Evolutionary conservation across 2,888 invertebrate species (phyloP).

Genomic region (Lissocephala sabroskyi): DNA sequence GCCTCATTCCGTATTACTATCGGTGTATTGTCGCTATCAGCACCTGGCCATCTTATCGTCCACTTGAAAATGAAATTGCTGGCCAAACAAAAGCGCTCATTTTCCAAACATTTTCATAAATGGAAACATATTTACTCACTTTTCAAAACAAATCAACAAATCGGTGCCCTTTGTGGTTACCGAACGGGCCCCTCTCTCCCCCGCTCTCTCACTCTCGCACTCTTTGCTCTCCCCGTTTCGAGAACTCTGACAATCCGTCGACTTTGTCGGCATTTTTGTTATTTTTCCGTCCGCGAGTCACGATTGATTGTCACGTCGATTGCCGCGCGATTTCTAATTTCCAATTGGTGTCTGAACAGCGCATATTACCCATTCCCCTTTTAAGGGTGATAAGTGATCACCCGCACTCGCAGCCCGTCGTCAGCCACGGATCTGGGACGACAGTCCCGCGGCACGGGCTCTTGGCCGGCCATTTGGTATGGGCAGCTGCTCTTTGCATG

Average conservation of each 20-base stretch:
- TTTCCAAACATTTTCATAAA: conserved; percentile 65
- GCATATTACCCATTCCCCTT: background rate
- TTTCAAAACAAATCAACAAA: conserved; percentile 65
- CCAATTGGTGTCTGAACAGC: conserved; percentile 45
- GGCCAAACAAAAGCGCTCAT: conserved; percentile 57
- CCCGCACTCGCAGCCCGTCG: conserved; percentile 34
- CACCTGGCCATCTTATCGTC: conserved; percentile 59
- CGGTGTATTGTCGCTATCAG: conserved; percentile 54
- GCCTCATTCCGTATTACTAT: background rate
- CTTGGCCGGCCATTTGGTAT: conserved; percentile 42
- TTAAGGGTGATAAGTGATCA: conserved; percentile 9
- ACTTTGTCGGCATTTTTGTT: conserved; percentile 50
- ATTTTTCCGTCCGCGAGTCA: conserved; percentile 32
- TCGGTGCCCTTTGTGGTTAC: conserved; percentile 61
- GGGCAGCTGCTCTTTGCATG: conserved; percentile 41
- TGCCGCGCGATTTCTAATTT: conserved; percentile 59
- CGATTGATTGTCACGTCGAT: conserved; percentile 63
- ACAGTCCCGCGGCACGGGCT: conserved; percentile 19
- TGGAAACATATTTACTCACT: conserved; percentile 68
- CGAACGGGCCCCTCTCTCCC: conserved; percentile 27
- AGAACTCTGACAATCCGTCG: conserved; percentile 46
- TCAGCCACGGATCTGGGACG: conserved; percentile 11
- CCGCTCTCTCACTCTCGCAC: no score
- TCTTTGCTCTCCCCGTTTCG: no score
- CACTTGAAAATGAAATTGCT: conserved; percentile 64